Percentiles rank a stretch among this genome's conserved stretches.
Conservation (phyloP, 2,888 invertebrate species). For the Sinotaia quadrata region DNA sequence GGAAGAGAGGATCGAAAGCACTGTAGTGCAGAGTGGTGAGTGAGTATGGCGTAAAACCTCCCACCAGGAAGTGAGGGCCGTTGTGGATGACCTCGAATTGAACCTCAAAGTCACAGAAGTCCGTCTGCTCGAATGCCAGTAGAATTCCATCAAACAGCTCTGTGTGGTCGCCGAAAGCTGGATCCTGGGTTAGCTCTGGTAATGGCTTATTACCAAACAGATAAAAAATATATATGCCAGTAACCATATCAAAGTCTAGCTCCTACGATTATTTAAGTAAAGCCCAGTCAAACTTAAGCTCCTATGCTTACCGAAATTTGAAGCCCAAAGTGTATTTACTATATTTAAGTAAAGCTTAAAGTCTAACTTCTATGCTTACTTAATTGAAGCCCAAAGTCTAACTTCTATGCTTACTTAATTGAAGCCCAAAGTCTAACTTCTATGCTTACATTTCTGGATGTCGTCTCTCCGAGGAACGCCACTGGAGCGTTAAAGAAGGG, state of each 20-base stretch:
- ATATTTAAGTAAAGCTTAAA: no score
- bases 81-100: constrained; percentile 45
- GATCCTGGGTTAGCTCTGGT: constrained; percentile 26
- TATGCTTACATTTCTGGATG: constrained; percentile 20
- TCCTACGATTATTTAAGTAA: no score
- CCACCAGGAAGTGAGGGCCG: constrained; percentile 39
- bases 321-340: no score
- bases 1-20: constrained; percentile 44
- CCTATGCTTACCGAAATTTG: no score
- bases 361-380: not conserved
- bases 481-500: constrained; percentile 39
- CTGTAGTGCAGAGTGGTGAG: constrained; percentile 41
- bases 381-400: no score
- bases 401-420: not conserved
- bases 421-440: not conserved
- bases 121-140: constrained; percentile 40
- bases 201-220: no score
- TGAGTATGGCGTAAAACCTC: constrained; percentile 35
- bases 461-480: constrained; percentile 29
- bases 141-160: constrained; percentile 36
- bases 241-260: no score
- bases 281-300: no score
- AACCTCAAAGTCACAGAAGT: constrained; percentile 45
- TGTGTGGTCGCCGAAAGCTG: constrained; percentile 38
- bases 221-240: no score